A percentile compares a stretch with the other conserved stretches of the same genome.
phyloP scores from a whole-genome alignment of 2,888 invertebrate genomes.

The Alitta virens region DNA sequence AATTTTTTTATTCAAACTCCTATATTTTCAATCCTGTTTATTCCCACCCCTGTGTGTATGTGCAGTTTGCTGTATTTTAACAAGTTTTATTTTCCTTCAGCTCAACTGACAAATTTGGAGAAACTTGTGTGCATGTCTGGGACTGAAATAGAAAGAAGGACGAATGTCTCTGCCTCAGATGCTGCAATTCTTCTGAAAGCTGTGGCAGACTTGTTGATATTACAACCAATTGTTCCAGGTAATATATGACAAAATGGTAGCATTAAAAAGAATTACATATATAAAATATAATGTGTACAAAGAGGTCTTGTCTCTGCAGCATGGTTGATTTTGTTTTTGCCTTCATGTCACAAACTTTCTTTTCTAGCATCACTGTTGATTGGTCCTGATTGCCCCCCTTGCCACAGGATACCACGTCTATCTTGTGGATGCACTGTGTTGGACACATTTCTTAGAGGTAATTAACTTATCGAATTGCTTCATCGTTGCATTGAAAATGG shows the following conservation, averaged over 20 bases:
- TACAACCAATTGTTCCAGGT: background rate
- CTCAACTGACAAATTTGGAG: conserved; percentile 32
- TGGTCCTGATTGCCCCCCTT: conserved; percentile 13
- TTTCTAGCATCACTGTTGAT: background rate
- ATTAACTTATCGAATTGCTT: background rate
- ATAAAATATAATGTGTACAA: too few species aligned
- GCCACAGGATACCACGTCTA: conserved; percentile 34
- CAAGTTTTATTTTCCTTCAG: conserved; percentile 30
- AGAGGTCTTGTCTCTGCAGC: too few species aligned
- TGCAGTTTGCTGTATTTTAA: too few species aligned
- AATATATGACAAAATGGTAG: background rate
- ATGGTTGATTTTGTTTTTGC: too few species aligned
- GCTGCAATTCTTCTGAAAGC: conserved; percentile 34
- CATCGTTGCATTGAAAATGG: too few species aligned
- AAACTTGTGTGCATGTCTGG: conserved; percentile 36
- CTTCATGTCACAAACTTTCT: too few species aligned
- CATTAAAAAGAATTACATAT: background rate
- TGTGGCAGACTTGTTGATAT: conserved; percentile 28
- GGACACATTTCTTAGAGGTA: conserved; percentile 62
- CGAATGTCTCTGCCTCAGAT: conserved; percentile 35
- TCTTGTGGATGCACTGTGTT: conserved; percentile 64
- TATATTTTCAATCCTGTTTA: too few species aligned
- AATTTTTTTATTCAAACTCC: too few species aligned
- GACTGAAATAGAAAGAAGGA: conserved; percentile 34
- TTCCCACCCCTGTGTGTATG: too few species aligned